Conservation (phyloP, 2,113 vertebrate genomes). For the Lampris megalopsis region DNA sequence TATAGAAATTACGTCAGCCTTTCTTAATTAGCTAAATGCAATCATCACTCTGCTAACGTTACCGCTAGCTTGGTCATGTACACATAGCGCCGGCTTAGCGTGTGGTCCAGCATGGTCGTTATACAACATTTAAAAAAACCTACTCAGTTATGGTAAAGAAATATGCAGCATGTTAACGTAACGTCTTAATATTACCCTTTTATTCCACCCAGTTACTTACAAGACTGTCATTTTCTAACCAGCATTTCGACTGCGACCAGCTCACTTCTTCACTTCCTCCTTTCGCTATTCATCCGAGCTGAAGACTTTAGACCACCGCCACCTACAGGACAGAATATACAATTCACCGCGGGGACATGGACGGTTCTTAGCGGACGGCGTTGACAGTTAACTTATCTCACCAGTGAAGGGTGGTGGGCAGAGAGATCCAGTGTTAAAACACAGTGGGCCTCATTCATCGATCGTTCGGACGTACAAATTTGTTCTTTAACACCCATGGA, state of each 20-base stretch:
- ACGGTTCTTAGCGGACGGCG: too few relatives aligned
- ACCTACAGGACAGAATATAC: background rate
- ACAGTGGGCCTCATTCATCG: too few relatives aligned
- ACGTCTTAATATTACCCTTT: background rate
- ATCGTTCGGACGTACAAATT: too few relatives aligned
- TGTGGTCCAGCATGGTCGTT: too few relatives aligned
- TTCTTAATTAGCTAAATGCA: constrained; percentile 3
- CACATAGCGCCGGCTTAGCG: too few relatives aligned
- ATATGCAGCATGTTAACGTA: background rate
- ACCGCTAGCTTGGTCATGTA: constrained; percentile 3
- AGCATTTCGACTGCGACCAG: constrained; percentile 43
- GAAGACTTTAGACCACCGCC: background rate
- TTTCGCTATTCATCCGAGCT: background rate
- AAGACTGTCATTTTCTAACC: constrained; percentile 48
- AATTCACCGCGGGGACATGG: too few relatives aligned
- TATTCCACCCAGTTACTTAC: constrained; percentile 37
- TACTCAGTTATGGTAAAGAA: too few relatives aligned
- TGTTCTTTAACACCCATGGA: too few relatives aligned
- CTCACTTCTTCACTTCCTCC: constrained; percentile 54
- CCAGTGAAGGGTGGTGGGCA: too few relatives aligned
- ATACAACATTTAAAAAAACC: too few relatives aligned
- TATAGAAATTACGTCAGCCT: constrained; percentile 5
- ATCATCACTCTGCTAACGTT: constrained; percentile 19
- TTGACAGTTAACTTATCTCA: too few relatives aligned
- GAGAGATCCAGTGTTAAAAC: too few relatives aligned